Percentiles rank a stretch among this genome's conserved stretches.
Conservation (phyloP, 2,113 vertebrate genomes). For the Etia nguti region DNA sequence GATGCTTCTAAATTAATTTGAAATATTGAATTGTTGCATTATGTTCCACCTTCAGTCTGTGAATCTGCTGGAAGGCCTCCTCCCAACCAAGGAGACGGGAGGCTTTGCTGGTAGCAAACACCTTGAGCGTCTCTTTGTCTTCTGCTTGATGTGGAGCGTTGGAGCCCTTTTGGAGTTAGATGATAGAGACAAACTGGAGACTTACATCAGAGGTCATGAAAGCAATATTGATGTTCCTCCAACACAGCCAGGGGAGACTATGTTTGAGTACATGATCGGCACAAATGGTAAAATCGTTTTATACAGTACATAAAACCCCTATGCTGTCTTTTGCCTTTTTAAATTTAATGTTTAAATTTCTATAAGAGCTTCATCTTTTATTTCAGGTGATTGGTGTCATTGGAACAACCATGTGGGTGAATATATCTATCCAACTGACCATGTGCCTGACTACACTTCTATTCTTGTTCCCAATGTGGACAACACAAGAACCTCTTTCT, state of each 20-base stretch:
- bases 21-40: not conserved
- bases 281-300: conserved; percentile 66
- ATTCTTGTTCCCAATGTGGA: conserved; percentile 89
- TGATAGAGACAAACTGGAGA: conserved; percentile 75
- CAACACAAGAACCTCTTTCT: conserved; percentile 82
- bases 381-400: conserved; percentile 80
- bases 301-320: not conserved
- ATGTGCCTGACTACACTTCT: conserved; percentile 77
- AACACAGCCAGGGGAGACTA: conserved; percentile 66
- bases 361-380: not conserved
- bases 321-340: not conserved
- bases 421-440: conserved; percentile 75
- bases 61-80: conserved; percentile 83
- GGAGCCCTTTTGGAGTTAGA: conserved; percentile 79
- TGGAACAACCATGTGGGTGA: conserved; percentile 77
- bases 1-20: not conserved
- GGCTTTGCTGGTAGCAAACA: conserved; percentile 63
- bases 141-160: conserved; percentile 87
- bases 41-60: conserved; percentile 35
- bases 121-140: conserved; percentile 79
- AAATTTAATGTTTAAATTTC: not conserved
- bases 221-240: conserved; percentile 67
- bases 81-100: conserved; percentile 79
- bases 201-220: conserved; percentile 67
- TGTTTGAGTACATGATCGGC: conserved; percentile 83